Evolutionary conservation across 1,140 invertebrate species (phyloP).

Genomic region (Leucophenga varia): DNA sequence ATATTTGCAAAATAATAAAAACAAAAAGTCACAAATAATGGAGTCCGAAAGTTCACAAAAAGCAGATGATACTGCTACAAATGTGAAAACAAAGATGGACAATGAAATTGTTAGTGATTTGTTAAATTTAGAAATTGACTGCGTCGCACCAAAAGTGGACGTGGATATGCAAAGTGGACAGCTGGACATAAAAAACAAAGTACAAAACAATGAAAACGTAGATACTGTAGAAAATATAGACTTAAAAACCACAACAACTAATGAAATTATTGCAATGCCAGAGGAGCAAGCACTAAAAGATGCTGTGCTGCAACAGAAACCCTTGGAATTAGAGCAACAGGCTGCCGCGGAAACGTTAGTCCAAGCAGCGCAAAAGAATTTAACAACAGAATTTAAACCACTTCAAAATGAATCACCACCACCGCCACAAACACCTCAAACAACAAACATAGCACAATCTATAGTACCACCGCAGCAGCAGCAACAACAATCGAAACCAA

Average conservation of each 20-base stretch:
- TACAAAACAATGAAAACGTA: conserved; percentile 9
- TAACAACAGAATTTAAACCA: not conserved
- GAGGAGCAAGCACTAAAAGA: not conserved
- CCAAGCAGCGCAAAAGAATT: not conserved
- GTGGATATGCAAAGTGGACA: conserved; percentile 20
- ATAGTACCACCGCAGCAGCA: not conserved
- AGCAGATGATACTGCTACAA: no score
- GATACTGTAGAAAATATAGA: not conserved
- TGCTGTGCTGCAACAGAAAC: conserved; percentile 3
- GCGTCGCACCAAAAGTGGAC: conserved; percentile 1
- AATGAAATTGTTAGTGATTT: no score
- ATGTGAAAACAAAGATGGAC: no score
- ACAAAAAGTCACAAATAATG: no score
- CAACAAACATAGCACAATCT: no score
- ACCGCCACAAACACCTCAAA: no score
- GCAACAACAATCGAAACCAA: conserved; percentile 4
- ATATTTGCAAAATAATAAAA: no score
- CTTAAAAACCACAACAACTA: not conserved
- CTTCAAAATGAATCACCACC: no score
- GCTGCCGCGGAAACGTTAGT: conserved; percentile 5
- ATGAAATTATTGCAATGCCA: not conserved
- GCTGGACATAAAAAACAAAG: conserved; percentile 23
- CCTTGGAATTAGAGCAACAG: conserved; percentile 17
- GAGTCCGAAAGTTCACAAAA: no score
- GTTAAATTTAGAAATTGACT: no score